phyloP scores from a whole-genome alignment of 2,888 invertebrate genomes.

The Gari tellinella region DNA sequence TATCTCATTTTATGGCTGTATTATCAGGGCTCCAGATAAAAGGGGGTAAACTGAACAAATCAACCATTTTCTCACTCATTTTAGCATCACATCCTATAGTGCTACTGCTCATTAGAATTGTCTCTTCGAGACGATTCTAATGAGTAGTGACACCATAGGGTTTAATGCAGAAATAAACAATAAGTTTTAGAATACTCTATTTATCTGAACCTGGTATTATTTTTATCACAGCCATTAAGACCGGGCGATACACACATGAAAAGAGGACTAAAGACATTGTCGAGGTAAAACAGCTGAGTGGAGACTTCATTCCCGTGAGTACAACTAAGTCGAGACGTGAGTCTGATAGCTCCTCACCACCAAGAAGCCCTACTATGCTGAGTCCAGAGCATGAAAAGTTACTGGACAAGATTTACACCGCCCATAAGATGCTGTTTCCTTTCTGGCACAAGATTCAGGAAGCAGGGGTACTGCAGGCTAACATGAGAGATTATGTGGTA shows the following conservation, averaged over 20 bases:
- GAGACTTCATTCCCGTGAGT: conserved; percentile 2
- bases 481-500: conserved; percentile 44
- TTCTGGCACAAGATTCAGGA: conserved; percentile 36
- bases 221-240: conserved; percentile 79
- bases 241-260: conserved; percentile 80
- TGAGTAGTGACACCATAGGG: too few relatives aligned
- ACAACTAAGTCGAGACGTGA: conserved; percentile 1
- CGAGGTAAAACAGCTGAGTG: conserved; percentile 77
- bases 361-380: not conserved
- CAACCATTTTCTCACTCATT: too few relatives aligned
- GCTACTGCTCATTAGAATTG: too few relatives aligned
- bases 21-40: too few relatives aligned
- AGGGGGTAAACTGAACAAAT: too few relatives aligned
- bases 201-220: too few relatives aligned
- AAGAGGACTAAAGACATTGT: conserved; percentile 80
- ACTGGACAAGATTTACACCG: conserved; percentile 36
- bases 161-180: too few relatives aligned
- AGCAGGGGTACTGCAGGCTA: conserved; percentile 24
- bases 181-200: too few relatives aligned
- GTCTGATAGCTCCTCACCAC: too few relatives aligned
- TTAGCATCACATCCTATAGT: too few relatives aligned
- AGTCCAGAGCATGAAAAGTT: conserved; percentile 33
- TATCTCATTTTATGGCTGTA: too few relatives aligned
- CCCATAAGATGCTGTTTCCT: conserved; percentile 49
- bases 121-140: too few relatives aligned